These are phyloP conservation scores for Corythaixoides concolor DNA, from an alignment of 2,113 vertebrate species.

Conservation along the genomic window DNA sequence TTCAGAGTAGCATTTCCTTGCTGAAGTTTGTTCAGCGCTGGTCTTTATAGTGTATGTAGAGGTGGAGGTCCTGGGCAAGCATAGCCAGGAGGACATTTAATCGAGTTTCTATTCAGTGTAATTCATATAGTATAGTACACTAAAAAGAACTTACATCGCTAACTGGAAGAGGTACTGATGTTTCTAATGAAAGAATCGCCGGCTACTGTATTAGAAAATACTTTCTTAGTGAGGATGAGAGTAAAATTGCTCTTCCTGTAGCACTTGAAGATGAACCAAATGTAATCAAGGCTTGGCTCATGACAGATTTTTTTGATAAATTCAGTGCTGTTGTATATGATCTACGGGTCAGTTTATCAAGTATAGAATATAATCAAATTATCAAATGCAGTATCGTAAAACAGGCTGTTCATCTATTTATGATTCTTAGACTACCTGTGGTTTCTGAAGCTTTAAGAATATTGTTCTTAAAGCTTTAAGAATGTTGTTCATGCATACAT, in stretches of 20 bases:
- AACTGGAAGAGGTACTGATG: not conserved
- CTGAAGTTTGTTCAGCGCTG: not conserved
- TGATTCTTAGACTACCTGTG: not conserved
- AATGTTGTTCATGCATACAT: not conserved
- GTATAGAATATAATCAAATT: not conserved
- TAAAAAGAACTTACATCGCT: not conserved
- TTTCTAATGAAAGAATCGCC: not conserved
- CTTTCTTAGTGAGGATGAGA: not conserved
- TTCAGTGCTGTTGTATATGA: fast-evolving
- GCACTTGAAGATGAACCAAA: not conserved
- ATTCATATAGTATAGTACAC: not conserved
- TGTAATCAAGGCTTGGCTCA: not conserved
- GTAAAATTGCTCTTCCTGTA: not conserved
- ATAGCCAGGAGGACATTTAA: not conserved
- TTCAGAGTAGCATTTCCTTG: not conserved
- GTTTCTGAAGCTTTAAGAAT: not conserved
- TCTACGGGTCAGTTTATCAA: not conserved
- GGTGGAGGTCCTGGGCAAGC: not conserved
- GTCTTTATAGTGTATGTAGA: not conserved
- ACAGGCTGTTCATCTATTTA: not conserved
- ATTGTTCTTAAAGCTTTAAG: not conserved
- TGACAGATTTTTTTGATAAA: not conserved
- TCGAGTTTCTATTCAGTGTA: not conserved
- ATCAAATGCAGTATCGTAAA: not conserved
- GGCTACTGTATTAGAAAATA: not conserved